phyloP scores from a whole-genome alignment of 1,140 invertebrate genomes.

The Parasteatoda tepidariorum region DNA sequence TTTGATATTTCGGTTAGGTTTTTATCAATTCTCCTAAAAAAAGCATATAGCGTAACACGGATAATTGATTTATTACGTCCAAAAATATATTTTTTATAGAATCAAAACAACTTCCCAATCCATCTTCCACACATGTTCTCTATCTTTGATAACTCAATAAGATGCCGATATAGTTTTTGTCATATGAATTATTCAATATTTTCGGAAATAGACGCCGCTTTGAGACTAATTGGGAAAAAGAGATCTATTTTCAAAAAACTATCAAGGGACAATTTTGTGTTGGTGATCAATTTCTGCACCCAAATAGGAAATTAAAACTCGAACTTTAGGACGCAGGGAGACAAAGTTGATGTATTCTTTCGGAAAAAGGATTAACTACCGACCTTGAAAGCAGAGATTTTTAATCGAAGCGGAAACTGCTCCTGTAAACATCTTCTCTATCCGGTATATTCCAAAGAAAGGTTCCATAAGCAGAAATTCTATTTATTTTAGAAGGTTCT shows the following conservation, averaged over 20 bases:
- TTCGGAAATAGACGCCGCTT: not conserved
- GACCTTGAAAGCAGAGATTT: conserved; percentile 19
- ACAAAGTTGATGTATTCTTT: not conserved
- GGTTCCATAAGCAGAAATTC: conserved; percentile 38
- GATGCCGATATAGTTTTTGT: not conserved
- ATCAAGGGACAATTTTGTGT: not conserved
- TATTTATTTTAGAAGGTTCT: conserved; percentile 25
- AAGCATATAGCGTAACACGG: too few species aligned
- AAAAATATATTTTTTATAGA: too few species aligned
- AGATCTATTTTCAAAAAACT: not conserved
- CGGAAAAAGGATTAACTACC: not conserved
- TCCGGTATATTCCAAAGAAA: conserved; percentile 46
- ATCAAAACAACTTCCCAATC: too few species aligned
- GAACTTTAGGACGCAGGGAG: not conserved
- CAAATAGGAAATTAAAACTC: not conserved
- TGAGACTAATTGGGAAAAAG: not conserved
- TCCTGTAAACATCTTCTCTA: conserved; percentile 39
- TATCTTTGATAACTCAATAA: too few species aligned
- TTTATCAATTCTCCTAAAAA: too few species aligned
- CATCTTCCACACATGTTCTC: too few species aligned
- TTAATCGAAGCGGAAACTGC: conserved; percentile 20
- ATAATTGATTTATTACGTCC: too few species aligned
- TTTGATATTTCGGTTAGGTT: too few species aligned
- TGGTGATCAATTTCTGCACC: not conserved
- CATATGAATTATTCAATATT: not conserved